Conservation (phyloP, 2,888 invertebrate species). For the Teleogryllus oceanicus region DNA sequence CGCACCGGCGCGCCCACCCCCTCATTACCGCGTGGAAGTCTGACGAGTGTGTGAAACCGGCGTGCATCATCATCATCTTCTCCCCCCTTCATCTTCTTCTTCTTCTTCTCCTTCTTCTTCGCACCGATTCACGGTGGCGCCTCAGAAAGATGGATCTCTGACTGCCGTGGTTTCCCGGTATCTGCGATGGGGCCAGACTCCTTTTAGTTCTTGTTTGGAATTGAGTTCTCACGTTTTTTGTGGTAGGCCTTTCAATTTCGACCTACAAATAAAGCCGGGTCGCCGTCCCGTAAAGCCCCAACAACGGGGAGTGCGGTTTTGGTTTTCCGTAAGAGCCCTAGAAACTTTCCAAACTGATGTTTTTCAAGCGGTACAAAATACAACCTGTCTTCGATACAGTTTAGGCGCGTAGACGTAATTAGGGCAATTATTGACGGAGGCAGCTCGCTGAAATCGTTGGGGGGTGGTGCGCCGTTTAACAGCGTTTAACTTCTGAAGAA, state of each 20-base stretch:
- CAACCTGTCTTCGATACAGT: constrained; percentile 1
- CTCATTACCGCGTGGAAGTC: neutral
- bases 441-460: neutral
- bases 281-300: neutral
- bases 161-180: neutral
- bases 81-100: neutral
- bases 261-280: neutral
- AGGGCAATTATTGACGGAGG: neutral
- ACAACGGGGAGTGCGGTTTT: neutral
- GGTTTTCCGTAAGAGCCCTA: neutral
- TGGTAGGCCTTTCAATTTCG: neutral
- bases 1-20: no score
- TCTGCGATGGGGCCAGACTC: neutral
- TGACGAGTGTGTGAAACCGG: neutral
- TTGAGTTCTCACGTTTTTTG: constrained; percentile 18
- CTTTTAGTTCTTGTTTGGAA: neutral
- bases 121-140: neutral
- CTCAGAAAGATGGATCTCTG: neutral
- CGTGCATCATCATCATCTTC: neutral
- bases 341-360: neutral
- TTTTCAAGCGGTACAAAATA: neutral
- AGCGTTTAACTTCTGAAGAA: neutral
- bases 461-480: neutral
- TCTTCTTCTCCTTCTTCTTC: neutral
- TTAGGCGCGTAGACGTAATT: neutral